Evolutionary conservation across 1,140 invertebrate genomes (phyloP), one percentile per base, ranked within the genome.

Genomic region (Ceratina australensis): DNA sequence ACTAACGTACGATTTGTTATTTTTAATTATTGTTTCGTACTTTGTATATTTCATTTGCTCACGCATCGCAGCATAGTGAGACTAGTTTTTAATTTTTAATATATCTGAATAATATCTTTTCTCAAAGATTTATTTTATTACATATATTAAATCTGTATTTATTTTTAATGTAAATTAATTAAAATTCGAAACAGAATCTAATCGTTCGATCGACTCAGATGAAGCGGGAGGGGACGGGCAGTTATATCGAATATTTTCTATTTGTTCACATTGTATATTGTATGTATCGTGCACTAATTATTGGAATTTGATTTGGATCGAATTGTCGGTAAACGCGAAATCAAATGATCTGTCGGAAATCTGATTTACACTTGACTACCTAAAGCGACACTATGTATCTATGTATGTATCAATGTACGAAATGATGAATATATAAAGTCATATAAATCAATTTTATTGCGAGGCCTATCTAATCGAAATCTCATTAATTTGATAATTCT

Each of bases 391-490:
- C 33, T 77, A 79, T 85, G 83, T 84, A 84, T 82, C 33, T 42
- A 72, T 79, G 72, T 81, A 75, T 85, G 82, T 85, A 82, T 82
- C 78, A 80, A 84, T 85, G 82, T 85, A 85, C 84, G 81, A 85
- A 76, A 78, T 84, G 61, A 85, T 64, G 76, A 85, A 84, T 85
- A 84, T 82, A 85, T 82, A 81, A 84, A 75, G n/a, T 72, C 76
- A 50, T 81, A 79, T 85, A 82, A 85, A 84, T 85, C 75, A 76
- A 84, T 81, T 81, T 66, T 57, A 73, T 73, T 57, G 72, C 24
- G 52, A 84, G 80, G 84, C 82, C 84, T 85, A 85, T 85, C 66
- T 82, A 82, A 84, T 59, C 56, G 78, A 64, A 77, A 79, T 83
- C 52, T 64, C 63, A 72, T 69, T 76, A 68, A 52, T 77, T 74